Base-by-base conservation (phyloP, 2,113 vertebrate species). In the Lophura nycthemera region DNA sequence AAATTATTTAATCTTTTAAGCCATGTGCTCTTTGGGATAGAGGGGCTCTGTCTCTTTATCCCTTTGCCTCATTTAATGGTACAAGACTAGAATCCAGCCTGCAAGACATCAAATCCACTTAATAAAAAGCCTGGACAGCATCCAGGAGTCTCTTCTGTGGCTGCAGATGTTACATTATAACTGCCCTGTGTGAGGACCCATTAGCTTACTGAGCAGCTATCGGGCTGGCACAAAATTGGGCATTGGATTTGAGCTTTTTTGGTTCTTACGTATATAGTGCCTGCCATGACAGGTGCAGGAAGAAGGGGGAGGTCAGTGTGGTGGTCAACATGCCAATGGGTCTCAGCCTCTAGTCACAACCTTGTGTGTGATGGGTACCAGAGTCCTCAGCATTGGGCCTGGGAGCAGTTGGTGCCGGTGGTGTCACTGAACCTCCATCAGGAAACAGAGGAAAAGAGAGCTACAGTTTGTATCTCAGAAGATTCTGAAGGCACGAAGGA, bases 1-100 rank as follows among this genome's bases (percentile, higher is more conserved):
- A 71, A 93, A 94, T 88, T 64, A 42, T 64, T 93, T 92, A 88
- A 96, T 96, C 94, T 95, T 92, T 95, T 96, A 92, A 95, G 87
- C 89, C 60, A 30, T 43, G 30, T 54, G 72, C 34, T 69, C 40
- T 79, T 2, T 75, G 75, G 93, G 70, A 89, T 90, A 75, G 89
- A 87, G n/a, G 56, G 81, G 9, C 40, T 88, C 93, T 91, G 79
- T 50, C 56, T 88, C 34, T 81, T 93, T 86, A 93, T 93, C 86
- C 67, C 36, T 93, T 89, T 95, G 86, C 81, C 86, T 94, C 57
- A 38, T 83, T 92, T 90, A 95, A 75, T 66, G 86, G 64, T 66
- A 66, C 48, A 89, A 52, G 91, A 72, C 75, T 96, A 83, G 89
- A 90, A 96, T 89, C 14, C 64, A 92, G 91, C 83, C 86, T 90